Evolutionary conservation across 2,888 invertebrate species (phyloP), one percentile per base, ranked within the genome.

Genomic region (Tromatobia lineatoria): DNA sequence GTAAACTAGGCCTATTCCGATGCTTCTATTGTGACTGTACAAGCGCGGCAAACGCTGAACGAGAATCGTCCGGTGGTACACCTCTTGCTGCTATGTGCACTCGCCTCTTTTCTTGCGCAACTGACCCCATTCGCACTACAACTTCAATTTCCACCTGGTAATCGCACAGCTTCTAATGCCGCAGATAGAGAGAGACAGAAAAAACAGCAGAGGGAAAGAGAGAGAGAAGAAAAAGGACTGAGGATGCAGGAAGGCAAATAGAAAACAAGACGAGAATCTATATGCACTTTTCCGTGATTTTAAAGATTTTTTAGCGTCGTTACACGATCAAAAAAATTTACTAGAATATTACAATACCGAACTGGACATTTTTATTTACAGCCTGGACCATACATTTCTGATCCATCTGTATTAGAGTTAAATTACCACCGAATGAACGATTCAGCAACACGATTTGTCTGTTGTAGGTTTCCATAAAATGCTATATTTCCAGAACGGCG

Each of bases 111-210:
- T 81, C 82, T 88, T 88, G 80, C 88, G 88, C 86, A 88, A 88
- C 86, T 85, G 88, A 83, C 87, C 88, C 84, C 87, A 77, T 88
- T 88, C 86, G 80, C 88, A 86, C 85, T 84, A 42, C 79, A 77
- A 85, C 83, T 87, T 80, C 77, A 86, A 86, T 86, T 87, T 87
- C 79, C 84, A 85, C 82, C 66, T 76, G 80, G 82, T 84, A 84
- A 86, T 86, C 80, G 80, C 80, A 70, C 69, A 54, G 67, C 66
- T 50, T 50, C 29, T 70, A 59, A 50, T 42, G 57, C 25, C 38
- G 59, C 71, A 20, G 42, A 52, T 23, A 80, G 59, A 23, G 80
- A 42, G 34, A 54, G 57, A 76, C 42, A 80, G 47, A 66, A 10
- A 80, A 38, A 75, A 50, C n/a, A n/a, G n/a, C n/a, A n/a, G n/a